These are phyloP conservation scores for Bimastos eiseni DNA, from an alignment of 2,888 invertebrate genomes.

Conservation along the genomic window DNA sequence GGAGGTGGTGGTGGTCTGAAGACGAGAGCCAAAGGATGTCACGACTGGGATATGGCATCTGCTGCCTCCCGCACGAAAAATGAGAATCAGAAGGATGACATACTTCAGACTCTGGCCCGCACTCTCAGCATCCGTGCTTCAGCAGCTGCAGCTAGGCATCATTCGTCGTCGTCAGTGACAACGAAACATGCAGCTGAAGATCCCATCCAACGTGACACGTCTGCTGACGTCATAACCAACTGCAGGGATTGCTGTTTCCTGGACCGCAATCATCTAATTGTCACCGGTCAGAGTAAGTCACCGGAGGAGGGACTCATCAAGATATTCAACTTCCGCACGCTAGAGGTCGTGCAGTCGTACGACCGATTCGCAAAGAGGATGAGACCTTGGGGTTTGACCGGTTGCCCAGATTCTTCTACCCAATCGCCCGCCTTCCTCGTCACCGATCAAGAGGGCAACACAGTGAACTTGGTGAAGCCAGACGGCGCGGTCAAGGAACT, in stretches of 20 bases:
- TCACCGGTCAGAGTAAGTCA: background rate
- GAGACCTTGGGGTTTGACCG: background rate
- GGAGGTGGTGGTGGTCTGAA: background rate
- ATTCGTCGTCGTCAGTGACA: background rate
- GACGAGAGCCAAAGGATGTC: background rate
- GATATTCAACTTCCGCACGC: background rate
- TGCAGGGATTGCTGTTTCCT: conserved; percentile 30
- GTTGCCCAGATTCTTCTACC: background rate
- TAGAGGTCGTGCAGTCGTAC: background rate
- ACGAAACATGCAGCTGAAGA: background rate
- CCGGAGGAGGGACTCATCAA: background rate
- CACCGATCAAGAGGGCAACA: background rate
- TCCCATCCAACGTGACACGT: background rate
- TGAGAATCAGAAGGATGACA: background rate
- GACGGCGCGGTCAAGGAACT: background rate
- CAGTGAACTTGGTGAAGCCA: background rate
- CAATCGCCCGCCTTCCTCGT: background rate
- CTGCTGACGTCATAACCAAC: background rate
- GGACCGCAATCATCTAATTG: background rate
- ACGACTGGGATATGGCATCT: background rate
- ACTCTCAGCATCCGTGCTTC: background rate
- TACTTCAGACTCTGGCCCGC: conserved; percentile 13
- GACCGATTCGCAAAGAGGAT: background rate
- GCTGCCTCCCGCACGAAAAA: background rate
- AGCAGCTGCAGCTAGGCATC: background rate